These are phyloP conservation scores for Therioaphis trifolii DNA, from an alignment of 2,888 invertebrate genomes.

Conservation along the genomic window DNA sequence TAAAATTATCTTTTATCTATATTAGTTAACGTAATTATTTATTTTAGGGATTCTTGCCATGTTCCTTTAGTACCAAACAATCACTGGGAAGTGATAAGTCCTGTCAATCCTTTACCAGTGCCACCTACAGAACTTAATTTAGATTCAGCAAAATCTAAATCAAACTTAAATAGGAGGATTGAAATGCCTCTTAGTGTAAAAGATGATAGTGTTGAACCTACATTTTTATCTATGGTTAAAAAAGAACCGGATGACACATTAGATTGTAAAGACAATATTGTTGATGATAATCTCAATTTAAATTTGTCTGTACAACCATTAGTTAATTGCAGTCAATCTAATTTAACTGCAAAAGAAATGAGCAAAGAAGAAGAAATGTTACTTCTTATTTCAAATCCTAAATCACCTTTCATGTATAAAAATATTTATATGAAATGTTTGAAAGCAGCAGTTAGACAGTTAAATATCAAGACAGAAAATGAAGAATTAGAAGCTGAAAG, in stretches of 20 bases:
- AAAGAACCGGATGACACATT: conserved; percentile 33
- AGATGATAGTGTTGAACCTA: conserved; percentile 74
- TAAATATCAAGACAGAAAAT: conserved; percentile 70
- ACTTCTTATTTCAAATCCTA: conserved; percentile 76
- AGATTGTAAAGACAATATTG: conserved; percentile 64
- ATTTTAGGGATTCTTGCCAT: conserved; percentile 41
- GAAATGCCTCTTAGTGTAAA: conserved; percentile 87
- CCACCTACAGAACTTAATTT: conserved; percentile 17
- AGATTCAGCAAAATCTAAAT: neutral
- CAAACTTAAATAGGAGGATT: conserved; percentile 77
- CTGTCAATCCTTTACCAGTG: conserved; percentile 29
- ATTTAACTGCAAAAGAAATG: conserved; percentile 65
- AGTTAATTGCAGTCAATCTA: conserved; percentile 64
- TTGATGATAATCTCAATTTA: conserved; percentile 78
- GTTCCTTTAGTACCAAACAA: conserved; percentile 70
- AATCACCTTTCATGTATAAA: conserved; percentile 80
- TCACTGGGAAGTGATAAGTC: conserved; percentile 48
- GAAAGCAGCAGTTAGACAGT: conserved; percentile 73
- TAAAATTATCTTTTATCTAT: neutral
- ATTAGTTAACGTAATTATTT: neutral
- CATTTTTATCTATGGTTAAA: conserved; percentile 67
- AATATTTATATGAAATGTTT: conserved; percentile 78
- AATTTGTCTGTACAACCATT: conserved; percentile 70
- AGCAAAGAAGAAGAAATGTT: conserved; percentile 66
- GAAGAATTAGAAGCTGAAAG: conserved; percentile 70